phyloP scores from a whole-genome alignment of 2,888 invertebrate species.

The Nemapogon koenigi region DNA sequence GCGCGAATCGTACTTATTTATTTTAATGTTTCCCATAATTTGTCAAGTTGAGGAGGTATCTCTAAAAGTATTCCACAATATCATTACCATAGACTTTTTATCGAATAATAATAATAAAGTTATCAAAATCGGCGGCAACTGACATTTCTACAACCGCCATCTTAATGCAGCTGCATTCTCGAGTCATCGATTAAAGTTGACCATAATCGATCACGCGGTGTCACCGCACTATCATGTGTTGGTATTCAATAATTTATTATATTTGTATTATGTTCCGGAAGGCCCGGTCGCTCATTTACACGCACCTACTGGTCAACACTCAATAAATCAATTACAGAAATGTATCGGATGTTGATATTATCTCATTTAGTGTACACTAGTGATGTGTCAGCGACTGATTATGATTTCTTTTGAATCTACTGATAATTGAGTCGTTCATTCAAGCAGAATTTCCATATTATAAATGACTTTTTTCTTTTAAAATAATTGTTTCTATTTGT shows the following conservation, averaged over 20 bases:
- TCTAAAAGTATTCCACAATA: too few species aligned
- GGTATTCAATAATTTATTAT: constrained; percentile 44
- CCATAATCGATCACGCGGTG: constrained; percentile 38
- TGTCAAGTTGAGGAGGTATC: too few species aligned
- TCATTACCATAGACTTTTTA: too few species aligned
- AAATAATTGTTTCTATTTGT: too few species aligned
- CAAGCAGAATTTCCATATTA: too few species aligned
- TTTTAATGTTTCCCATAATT: too few species aligned
- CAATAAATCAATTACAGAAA: constrained; percentile 53
- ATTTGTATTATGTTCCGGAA: constrained; percentile 49
- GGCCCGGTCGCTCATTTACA: constrained; percentile 27
- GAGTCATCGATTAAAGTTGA: constrained; percentile 29
- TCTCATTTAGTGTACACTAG: too few species aligned
- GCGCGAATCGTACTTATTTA: too few species aligned
- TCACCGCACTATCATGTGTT: constrained; percentile 27
- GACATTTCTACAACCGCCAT: constrained; percentile 26
- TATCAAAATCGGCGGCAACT: constrained; percentile 21
- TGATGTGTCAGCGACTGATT: too few species aligned
- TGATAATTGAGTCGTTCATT: too few species aligned
- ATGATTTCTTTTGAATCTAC: too few species aligned
- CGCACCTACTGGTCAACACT: constrained; percentile 55
- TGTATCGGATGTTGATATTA: constrained; percentile 9
- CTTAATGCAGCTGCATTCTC: constrained; percentile 30
- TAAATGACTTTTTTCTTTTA: too few species aligned
- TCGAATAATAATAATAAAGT: constrained; percentile 37